These are phyloP conservation scores for Diachasmimorpha longicaudata DNA, from an alignment of 1,140 invertebrate species.

Conservation along the genomic window DNA sequence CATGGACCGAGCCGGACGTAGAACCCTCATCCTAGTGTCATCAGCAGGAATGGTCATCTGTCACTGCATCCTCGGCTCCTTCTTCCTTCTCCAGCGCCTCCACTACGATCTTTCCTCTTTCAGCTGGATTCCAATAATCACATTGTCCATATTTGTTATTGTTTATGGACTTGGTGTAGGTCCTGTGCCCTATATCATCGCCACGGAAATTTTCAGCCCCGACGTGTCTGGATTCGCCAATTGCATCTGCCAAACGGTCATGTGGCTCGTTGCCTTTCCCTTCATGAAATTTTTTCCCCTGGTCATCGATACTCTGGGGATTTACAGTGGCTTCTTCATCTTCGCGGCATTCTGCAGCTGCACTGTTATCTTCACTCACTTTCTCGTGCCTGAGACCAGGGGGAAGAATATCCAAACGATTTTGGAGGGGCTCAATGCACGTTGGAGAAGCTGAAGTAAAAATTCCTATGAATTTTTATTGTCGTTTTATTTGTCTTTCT, in stretches of 20 bases:
- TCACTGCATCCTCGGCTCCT: conserved; percentile 52
- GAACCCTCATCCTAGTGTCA: conserved; percentile 65
- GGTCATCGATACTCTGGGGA: conserved; percentile 40
- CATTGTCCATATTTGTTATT: conserved; percentile 65
- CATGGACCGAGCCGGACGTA: conserved; percentile 68
- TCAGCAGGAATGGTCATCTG: conserved; percentile 56
- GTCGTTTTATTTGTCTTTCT: neutral
- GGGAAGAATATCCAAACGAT: conserved; percentile 68
- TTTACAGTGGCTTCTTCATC: conserved; percentile 51
- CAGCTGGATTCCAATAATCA: conserved; percentile 63
- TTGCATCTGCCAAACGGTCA: conserved; percentile 57
- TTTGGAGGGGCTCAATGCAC: conserved; percentile 45
- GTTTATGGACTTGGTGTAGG: conserved; percentile 62
- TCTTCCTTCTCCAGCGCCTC: conserved; percentile 52
- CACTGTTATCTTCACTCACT: conserved; percentile 47
- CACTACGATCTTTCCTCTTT: conserved; percentile 46
- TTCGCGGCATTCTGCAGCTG: conserved; percentile 35
- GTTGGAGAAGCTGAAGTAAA: neutral
- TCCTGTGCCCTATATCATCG: conserved; percentile 67
- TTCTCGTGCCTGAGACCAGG: conserved; percentile 71
- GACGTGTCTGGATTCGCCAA: conserved; percentile 60
- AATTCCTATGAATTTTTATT: neutral
- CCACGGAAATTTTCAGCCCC: conserved; percentile 69
- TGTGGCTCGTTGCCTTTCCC: conserved; percentile 65
- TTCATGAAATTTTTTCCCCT: conserved; percentile 61